Evolutionary conservation across 1,140 invertebrate genomes (phyloP).

Genomic region (Trypoxylus dichotomus): DNA sequence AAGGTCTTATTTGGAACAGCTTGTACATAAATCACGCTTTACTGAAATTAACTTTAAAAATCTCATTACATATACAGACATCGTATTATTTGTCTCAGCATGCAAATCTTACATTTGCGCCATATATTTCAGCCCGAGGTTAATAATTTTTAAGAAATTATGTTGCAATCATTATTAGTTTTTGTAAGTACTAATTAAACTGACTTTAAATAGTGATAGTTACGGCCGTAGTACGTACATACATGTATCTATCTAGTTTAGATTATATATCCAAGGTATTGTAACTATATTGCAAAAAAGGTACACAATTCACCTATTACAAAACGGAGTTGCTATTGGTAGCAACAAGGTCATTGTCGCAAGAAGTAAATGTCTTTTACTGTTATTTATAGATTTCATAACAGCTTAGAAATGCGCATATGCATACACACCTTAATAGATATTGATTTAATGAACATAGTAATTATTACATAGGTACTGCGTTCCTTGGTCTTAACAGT

Average conservation of each 20-base stretch:
- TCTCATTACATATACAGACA: too few species aligned
- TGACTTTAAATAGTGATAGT: not conserved
- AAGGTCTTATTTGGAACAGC: too few species aligned
- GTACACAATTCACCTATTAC: slow-evolving; percentile 16
- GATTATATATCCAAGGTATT: not conserved
- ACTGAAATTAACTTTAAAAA: too few species aligned
- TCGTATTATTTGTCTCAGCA: too few species aligned
- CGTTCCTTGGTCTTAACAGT: not conserved
- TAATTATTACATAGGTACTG: not conserved
- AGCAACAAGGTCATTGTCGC: slow-evolving; percentile 21
- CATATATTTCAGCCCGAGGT: not conserved
- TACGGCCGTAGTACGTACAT: not conserved
- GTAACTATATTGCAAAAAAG: not conserved
- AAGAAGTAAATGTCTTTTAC: slow-evolving; percentile 24
- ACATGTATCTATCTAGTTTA: not conserved
- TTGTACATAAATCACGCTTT: too few species aligned
- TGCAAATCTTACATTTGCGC: too few species aligned
- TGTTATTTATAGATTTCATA: slow-evolving; percentile 21
- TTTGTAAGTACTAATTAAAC: not conserved
- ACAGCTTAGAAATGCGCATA: slow-evolving; percentile 18
- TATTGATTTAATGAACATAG: slow-evolving; percentile 15
- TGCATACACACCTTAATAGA: slow-evolving; percentile 19
- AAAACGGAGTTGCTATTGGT: not conserved
- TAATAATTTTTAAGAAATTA: not conserved
- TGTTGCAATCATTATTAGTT: not conserved